These are phyloP conservation scores for Helicolenus hilgendorfi DNA, from an alignment of 2,797 vertebrate genomes.

Conservation along the genomic window DNA sequence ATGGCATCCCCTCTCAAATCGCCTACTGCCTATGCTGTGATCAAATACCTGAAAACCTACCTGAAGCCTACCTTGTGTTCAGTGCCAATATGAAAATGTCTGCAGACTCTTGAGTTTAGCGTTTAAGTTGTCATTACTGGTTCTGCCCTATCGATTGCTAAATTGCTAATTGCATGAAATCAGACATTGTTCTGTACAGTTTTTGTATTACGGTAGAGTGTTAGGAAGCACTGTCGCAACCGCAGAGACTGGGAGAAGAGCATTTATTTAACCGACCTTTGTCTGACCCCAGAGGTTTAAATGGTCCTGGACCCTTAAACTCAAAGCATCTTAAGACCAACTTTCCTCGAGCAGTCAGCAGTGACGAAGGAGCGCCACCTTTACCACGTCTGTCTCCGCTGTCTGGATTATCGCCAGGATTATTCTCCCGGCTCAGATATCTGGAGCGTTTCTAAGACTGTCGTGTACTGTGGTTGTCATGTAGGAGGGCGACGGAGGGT, in stretches of 20 bases:
- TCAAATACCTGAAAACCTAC: too few relatives aligned
- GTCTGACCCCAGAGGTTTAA: background rate
- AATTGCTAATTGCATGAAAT: background rate
- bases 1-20: too few relatives aligned
- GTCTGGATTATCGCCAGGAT: constrained; percentile 28
- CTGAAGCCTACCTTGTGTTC: accelerated
- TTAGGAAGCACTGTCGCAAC: background rate
- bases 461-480: constrained; percentile 15
- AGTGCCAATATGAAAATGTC: too few relatives aligned
- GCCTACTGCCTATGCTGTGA: too few relatives aligned
- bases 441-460: constrained; percentile 8
- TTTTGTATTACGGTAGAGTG: background rate
- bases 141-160: background rate
- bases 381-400: constrained; percentile 6
- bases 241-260: background rate
- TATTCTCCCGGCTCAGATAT: constrained; percentile 25
- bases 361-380: background rate
- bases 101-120: too few relatives aligned
- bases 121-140: too few relatives aligned
- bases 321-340: constrained; percentile 22
- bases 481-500: constrained; percentile 44
- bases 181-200: background rate
- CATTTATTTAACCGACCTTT: background rate
- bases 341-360: background rate
- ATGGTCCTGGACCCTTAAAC: background rate